These are phyloP conservation scores for Mus spicilegus DNA, from an alignment of 2,113 vertebrate species.

Conservation along the genomic window DNA sequence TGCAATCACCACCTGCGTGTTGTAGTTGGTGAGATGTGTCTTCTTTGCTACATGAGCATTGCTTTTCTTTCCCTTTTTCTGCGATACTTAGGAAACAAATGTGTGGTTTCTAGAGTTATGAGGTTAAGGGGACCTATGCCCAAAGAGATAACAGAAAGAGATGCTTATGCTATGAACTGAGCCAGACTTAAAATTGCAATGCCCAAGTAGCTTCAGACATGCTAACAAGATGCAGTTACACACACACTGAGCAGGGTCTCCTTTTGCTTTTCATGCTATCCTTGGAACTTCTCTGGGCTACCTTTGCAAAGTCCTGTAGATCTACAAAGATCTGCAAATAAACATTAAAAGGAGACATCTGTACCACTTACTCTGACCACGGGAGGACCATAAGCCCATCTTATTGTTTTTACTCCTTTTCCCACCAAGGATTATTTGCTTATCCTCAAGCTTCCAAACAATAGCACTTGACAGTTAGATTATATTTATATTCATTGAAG, in stretches of 20 bases:
- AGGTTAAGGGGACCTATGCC: neutral
- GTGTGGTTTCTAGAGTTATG: neutral
- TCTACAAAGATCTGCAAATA: neutral
- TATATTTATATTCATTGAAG: neutral
- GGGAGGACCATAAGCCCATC: neutral
- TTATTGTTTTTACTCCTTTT: neutral
- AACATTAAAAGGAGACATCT: neutral
- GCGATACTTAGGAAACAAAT: neutral
- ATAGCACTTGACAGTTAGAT: neutral
- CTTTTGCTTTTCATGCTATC: neutral
- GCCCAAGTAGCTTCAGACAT: too few species aligned
- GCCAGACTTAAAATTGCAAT: too few species aligned
- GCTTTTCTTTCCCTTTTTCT: neutral
- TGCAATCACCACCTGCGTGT: neutral
- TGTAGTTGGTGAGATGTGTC: neutral
- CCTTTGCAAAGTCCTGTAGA: neutral
- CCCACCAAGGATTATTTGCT: neutral
- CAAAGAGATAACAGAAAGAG: neutral
- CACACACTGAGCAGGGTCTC: accelerated
- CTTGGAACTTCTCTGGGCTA: accelerated
- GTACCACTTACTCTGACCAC: accelerated
- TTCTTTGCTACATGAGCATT: neutral
- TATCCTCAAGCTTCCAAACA: neutral
- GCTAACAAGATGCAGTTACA: neutral
- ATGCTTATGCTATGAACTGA: too few species aligned